These are phyloP conservation scores for Cerastoderma edule DNA, from an alignment of 2,888 invertebrate genomes.

Conservation along the genomic window DNA sequence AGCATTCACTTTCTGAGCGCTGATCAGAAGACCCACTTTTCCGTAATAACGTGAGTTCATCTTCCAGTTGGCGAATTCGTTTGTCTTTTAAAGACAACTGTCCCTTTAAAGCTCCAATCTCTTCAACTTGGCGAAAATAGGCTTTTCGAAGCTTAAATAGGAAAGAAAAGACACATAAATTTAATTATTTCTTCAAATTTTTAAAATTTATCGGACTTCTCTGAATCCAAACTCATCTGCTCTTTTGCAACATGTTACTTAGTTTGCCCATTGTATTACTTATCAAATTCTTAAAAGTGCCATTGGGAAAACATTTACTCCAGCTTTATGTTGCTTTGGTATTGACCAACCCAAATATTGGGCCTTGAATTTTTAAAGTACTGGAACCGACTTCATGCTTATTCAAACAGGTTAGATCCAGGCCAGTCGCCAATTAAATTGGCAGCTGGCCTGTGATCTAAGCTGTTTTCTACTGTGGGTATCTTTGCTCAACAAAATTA, in stretches of 20 bases:
- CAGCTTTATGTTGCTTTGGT: no score
- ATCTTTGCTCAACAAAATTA: no score
- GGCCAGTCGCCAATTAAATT: no score
- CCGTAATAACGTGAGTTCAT: slow-evolving; percentile 84
- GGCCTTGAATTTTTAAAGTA: no score
- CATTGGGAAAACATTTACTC: neutral
- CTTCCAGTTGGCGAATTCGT: slow-evolving; percentile 92
- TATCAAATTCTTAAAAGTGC: neutral
- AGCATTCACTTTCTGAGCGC: slow-evolving; percentile 63
- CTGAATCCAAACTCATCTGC: neutral
- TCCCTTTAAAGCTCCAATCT: slow-evolving; percentile 90
- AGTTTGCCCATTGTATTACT: neutral
- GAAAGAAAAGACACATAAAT: neutral
- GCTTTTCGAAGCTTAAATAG: slow-evolving; percentile 88
- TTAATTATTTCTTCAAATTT: neutral
- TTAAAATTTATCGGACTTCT: neutral
- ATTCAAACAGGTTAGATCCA: no score
- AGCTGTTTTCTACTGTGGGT: no score
- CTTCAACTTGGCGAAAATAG: slow-evolving; percentile 91
- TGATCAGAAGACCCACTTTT: slow-evolving; percentile 19
- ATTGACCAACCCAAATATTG: no score
- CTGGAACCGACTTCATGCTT: no score
- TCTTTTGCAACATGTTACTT: neutral
- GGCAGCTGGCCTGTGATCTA: no score
- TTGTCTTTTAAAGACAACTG: slow-evolving; percentile 92